These are phyloP conservation scores for Steromphala cineraria DNA, from an alignment of 2,888 invertebrate genomes.

Conservation along the genomic window DNA sequence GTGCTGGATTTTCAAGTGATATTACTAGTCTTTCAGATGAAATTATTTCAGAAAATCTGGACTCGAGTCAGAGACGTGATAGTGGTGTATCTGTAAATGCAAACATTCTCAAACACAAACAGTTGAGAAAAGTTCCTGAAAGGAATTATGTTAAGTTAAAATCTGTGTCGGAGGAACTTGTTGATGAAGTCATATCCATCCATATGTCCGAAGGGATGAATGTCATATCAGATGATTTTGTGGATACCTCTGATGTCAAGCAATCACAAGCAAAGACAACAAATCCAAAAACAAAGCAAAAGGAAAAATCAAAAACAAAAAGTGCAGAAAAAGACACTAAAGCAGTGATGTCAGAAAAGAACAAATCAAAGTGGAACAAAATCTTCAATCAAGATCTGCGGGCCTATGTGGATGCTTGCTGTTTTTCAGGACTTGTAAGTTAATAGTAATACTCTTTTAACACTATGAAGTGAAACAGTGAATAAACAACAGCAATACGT, in stretches of 20 bases:
- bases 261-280: too few relatives aligned
- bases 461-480: background rate
- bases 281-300: too few relatives aligned
- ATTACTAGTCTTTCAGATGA: too few relatives aligned
- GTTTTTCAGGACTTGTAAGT: conserved; percentile 57
- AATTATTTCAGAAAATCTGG: too few relatives aligned
- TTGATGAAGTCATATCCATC: background rate
- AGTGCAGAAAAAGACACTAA: background rate
- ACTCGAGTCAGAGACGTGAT: background rate
- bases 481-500: too few relatives aligned
- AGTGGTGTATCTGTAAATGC: background rate
- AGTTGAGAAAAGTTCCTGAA: background rate
- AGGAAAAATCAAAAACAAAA: background rate
- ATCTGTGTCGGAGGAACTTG: background rate
- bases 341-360: too few relatives aligned
- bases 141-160: background rate
- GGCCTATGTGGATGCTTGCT: conserved; percentile 61
- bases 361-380: background rate
- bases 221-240: too few relatives aligned
- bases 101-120: background rate
- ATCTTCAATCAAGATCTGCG: conserved; percentile 43
- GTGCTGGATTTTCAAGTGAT: too few relatives aligned
- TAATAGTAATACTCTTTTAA: background rate
- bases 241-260: too few relatives aligned
- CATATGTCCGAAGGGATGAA: background rate